Evolutionary conservation across 2,797 vertebrate species (phyloP).

Genomic region (Eulemur mongoz): DNA sequence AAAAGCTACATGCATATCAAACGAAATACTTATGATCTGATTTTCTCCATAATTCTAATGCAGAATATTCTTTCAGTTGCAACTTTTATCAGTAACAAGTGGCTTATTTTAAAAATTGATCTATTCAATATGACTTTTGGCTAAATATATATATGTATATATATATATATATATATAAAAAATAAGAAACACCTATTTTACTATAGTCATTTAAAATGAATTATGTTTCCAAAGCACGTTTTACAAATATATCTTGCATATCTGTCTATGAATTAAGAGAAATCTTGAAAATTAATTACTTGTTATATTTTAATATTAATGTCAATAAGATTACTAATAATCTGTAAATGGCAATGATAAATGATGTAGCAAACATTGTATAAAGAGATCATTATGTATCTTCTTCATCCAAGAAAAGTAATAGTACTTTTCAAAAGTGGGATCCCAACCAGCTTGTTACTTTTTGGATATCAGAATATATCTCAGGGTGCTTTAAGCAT

Average conservation of each 20-base stretch:
- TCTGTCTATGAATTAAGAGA: conserved; percentile 12
- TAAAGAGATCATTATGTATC: background rate
- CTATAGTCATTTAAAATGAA: conserved; percentile 13
- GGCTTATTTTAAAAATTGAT: conserved; percentile 9
- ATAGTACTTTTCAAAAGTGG: background rate
- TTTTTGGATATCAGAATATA: background rate
- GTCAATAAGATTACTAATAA: background rate
- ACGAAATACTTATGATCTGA: background rate
- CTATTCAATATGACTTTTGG: background rate
- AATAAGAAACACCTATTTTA: background rate
- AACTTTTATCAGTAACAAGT: conserved; percentile 8
- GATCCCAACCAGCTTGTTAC: background rate
- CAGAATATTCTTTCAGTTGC: background rate
- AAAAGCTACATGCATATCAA: background rate
- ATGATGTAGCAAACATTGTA: background rate
- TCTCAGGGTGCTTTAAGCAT: background rate
- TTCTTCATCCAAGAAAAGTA: background rate
- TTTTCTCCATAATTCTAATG: background rate
- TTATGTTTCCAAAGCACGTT: background rate
- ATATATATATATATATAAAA: background rate
- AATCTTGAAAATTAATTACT: background rate
- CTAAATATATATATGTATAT: background rate
- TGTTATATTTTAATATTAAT: background rate
- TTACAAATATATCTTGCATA: background rate
- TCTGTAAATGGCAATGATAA: background rate